Conservation (phyloP, 2,888 invertebrate genomes). For the Venusia cambrica region DNA sequence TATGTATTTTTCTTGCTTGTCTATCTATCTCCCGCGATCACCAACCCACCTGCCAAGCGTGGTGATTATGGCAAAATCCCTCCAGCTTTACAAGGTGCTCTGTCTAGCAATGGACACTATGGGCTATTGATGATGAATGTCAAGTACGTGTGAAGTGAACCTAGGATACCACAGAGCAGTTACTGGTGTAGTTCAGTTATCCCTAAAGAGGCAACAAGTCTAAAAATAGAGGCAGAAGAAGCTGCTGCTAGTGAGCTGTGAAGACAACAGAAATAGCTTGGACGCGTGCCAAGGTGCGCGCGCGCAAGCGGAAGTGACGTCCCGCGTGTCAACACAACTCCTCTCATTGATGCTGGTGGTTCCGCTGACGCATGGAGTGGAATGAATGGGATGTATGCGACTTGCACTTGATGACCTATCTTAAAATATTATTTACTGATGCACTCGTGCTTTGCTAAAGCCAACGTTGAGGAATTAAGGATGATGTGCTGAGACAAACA, state of each 20-base stretch:
- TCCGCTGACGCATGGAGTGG: conserved; percentile 4
- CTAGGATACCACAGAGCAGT: too few relatives aligned
- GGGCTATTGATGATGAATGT: too few relatives aligned
- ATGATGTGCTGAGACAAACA: too few relatives aligned
- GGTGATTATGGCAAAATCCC: too few relatives aligned
- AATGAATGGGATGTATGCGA: conserved; percentile 13
- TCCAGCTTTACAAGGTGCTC: too few relatives aligned
- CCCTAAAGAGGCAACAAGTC: conserved; percentile 1
- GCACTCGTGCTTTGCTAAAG: too few relatives aligned
- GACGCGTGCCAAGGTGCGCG: conserved; percentile 44
- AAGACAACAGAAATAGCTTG: conserved; percentile 51
- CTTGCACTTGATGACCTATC: conserved; percentile 1
- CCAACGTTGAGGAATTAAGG: too few relatives aligned
- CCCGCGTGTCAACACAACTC: conserved; percentile 21
- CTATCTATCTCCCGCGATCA: too few relatives aligned
- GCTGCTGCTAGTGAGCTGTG: conserved; percentile 17
- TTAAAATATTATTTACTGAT: not conserved
- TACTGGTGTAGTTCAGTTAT: not conserved
- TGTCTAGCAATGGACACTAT: too few relatives aligned
- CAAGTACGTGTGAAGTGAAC: too few relatives aligned
- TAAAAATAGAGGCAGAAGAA: conserved; percentile 12
- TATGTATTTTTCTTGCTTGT: too few relatives aligned
- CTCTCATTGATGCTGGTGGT: conserved; percentile 19
- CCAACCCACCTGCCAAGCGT: too few relatives aligned
- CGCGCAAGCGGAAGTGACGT: conserved; percentile 57